Evolutionary conservation across 2,113 vertebrate species (phyloP), one percentile per base, ranked within the genome.

Genomic region (Ivindomyrus marchei): DNA sequence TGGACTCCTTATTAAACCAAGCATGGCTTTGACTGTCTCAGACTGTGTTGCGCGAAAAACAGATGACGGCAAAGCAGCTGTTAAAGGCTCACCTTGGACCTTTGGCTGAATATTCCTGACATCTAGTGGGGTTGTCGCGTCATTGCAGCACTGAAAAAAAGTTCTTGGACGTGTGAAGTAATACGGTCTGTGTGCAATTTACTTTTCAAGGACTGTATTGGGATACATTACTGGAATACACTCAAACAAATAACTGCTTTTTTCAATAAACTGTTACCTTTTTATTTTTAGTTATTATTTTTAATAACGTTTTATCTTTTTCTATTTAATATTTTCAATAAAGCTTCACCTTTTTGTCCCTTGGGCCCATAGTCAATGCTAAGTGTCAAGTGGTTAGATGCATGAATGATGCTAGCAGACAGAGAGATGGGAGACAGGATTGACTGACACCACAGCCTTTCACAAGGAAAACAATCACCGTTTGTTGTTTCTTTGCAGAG

Each of bases 371-470:
- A 11, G 62, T 70, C 62, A 70, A 15, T 70, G 27, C 62, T 27
- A 4, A 70, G 8, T 24, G 19, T 85, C 19, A 47, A 85, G 8
- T 24, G 83, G 42, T 24, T 47, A n/a, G 24, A 85, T 36, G 27
- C 50, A 87, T 53, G 36, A 87, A 19, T 56, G 85, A 87, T 31
- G 31, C 27, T 47, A 9, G 13, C 31, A 15, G 45, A 31, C 45
- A 36, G 50, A 31, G 85, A 56, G 49, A 52, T 19, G 50, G 85
- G 85, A 52, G 85, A 87, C 27, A 53, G 85, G 50, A 39, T 53
- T 36, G 85, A 56, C 5, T 87, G 85, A 87, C 85, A 87, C 85
- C 85, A 24, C n/a, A 13, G 50, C 50, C 85, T 87, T 52, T 39
- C 50, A 52, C 49, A 1, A 24, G 83, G 85, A 47, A 42, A 56